These are phyloP conservation scores for Serranus cabrilla DNA, from an alignment of 2,797 vertebrate genomes.

Conservation along the genomic window DNA sequence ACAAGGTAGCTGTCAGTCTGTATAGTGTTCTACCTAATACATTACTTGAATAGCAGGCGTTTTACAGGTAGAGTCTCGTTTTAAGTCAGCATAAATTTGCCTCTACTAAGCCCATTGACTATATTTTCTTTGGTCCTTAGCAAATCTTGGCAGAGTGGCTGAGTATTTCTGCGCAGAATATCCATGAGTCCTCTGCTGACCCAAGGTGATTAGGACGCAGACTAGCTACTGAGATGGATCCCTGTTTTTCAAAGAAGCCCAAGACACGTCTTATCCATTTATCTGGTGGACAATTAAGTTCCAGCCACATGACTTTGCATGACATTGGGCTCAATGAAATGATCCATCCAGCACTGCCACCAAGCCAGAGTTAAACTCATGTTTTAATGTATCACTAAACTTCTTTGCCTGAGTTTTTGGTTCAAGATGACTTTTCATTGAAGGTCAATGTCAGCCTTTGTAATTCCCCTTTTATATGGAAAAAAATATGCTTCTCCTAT, in stretches of 20 bases:
- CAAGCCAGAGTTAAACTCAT: not conserved
- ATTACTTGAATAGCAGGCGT: conserved; percentile 51
- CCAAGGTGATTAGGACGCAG: conserved; percentile 17
- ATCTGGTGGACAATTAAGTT: conserved; percentile 22
- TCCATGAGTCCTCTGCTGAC: conserved; percentile 42
- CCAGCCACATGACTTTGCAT: conserved; percentile 5
- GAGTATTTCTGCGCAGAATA: conserved; percentile 40
- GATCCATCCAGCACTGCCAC: not conserved
- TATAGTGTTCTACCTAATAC: conserved; percentile 54
- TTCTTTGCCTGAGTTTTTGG: not conserved
- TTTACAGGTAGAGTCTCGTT: conserved; percentile 57
- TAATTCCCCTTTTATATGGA: not conserved
- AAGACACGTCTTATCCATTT: conserved; percentile 23
- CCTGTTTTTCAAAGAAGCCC: conserved; percentile 29
- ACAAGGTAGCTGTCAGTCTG: conserved; percentile 78
- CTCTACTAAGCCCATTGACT: conserved; percentile 36
- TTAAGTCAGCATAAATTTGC: conserved; percentile 60
- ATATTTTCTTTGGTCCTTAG: conserved; percentile 37
- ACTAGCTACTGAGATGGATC: conserved; percentile 16
- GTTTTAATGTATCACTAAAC: conserved; percentile 1
- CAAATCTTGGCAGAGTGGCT: conserved; percentile 41
- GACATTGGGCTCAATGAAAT: not conserved
- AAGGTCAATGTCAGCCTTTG: not conserved
- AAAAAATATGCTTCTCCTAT: not conserved
- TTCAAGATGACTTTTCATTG: not conserved